phyloP scores from a whole-genome alignment of 1,140 invertebrate genomes.

The Coelopa frigida region DNA sequence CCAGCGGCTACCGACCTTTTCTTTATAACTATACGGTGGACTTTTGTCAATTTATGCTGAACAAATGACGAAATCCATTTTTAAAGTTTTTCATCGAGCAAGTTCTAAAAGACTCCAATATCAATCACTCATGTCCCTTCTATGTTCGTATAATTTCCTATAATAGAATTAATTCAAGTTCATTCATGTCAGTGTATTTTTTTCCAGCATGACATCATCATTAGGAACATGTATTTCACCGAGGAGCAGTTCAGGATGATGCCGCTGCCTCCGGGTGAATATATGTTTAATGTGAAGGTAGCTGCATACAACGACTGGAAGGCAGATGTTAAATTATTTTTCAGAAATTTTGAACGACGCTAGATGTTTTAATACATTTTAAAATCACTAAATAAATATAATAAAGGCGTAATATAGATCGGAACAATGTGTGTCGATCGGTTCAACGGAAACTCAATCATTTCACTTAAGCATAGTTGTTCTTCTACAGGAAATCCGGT shows the following conservation, averaged over 20 bases:
- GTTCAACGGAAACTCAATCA: too few relatives aligned
- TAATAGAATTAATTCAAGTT: background rate
- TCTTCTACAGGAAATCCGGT: too few relatives aligned
- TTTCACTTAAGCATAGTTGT: too few relatives aligned
- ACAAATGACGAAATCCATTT: background rate
- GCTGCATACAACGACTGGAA: slow-evolving; percentile 21
- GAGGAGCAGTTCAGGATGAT: slow-evolving; percentile 17
- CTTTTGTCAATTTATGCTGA: slow-evolving; percentile 15
- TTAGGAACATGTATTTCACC: slow-evolving; percentile 23
- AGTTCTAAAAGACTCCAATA: slow-evolving; percentile 15
- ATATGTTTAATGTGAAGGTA: slow-evolving; percentile 23
- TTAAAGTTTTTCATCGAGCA: slow-evolving; percentile 12
- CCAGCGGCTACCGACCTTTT: slow-evolving; percentile 20
- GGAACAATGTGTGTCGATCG: too few relatives aligned
- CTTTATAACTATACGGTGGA: slow-evolving; percentile 17
- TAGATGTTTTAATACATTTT: too few relatives aligned
- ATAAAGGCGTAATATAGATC: too few relatives aligned
- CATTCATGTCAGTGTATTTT: slow-evolving; percentile 9
- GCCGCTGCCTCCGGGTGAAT: slow-evolving; percentile 23
- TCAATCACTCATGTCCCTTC: slow-evolving; percentile 24
- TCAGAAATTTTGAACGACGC: too few relatives aligned
- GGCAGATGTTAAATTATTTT: slow-evolving; percentile 11
- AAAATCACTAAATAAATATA: too few relatives aligned
- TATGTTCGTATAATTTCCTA: too few relatives aligned
- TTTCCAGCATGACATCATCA: slow-evolving; percentile 24